These are phyloP conservation scores for Vandiemenella viatica DNA, from an alignment of 2,888 invertebrate genomes.

Conservation along the genomic window DNA sequence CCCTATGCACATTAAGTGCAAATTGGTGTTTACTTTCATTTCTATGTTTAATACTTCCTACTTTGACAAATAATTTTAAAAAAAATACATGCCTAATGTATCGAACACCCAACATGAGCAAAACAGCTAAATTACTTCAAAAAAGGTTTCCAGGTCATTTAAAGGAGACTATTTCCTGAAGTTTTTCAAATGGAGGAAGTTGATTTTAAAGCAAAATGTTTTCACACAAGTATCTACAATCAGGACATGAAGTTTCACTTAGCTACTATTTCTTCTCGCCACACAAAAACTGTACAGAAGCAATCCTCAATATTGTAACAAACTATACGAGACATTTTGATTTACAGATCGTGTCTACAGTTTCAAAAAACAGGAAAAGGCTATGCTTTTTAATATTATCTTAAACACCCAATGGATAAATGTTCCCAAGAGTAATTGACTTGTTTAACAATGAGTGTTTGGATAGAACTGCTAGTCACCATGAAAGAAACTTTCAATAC, in stretches of 20 bases:
- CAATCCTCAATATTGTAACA: conserved; percentile 13
- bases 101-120: not conserved
- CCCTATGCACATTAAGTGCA: conserved; percentile 3
- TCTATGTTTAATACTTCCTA: too few relatives aligned
- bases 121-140: too few relatives aligned
- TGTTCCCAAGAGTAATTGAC: conserved; percentile 78
- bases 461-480: conserved; percentile 6
- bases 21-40: not conserved
- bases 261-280: too few relatives aligned
- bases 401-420: conserved; percentile 31
- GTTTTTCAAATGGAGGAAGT: too few relatives aligned
- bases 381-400: conserved; percentile 11
- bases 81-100: too few relatives aligned
- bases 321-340: conserved; percentile 13
- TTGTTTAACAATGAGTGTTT: conserved; percentile 15
- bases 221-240: too few relatives aligned
- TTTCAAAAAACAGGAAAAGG: conserved; percentile 16
- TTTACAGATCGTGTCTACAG: conserved; percentile 11
- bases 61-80: too few relatives aligned
- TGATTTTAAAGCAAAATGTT: too few relatives aligned
- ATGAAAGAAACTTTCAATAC: too few relatives aligned
- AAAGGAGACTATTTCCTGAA: too few relatives aligned
- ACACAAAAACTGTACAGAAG: conserved; percentile 13
- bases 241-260: too few relatives aligned
- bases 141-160: too few relatives aligned